Conservation (phyloP, 1,140 invertebrate species). For the Paraescarpia echinospica region DNA sequence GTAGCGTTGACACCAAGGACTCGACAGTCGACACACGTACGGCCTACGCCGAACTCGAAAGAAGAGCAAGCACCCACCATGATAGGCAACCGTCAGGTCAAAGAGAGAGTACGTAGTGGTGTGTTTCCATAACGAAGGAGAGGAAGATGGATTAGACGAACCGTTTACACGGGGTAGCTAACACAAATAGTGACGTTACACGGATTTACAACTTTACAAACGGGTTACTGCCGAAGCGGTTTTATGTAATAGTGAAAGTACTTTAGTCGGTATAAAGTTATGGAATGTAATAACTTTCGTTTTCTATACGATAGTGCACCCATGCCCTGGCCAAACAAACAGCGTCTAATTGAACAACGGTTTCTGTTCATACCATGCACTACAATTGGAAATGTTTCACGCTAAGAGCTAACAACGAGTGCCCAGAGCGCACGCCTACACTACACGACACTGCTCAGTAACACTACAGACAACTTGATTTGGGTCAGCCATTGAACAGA, state of each 20-base stretch:
- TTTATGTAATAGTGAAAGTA: not conserved
- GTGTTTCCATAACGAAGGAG: too few species aligned
- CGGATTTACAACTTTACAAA: not conserved
- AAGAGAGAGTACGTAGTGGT: too few species aligned
- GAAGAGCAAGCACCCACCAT: too few species aligned
- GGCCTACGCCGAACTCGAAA: too few species aligned
- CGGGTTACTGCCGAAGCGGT: not conserved
- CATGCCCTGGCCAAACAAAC: too few species aligned
- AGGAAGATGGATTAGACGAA: too few species aligned
- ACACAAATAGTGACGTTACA: not conserved
- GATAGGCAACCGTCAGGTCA: too few species aligned
- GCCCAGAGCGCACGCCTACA: not conserved
- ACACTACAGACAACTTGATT: not conserved
- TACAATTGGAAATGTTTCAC: not conserved
- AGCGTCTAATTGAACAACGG: too few species aligned
- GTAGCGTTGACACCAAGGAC: too few species aligned
- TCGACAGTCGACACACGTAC: too few species aligned
- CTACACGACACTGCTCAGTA: not conserved
- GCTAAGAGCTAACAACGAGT: not conserved
- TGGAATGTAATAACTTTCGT: not conserved
- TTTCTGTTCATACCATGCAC: not conserved
- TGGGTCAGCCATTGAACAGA: not conserved
- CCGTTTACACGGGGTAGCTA: too few species aligned
- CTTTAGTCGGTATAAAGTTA: not conserved
- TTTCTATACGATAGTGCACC: not conserved